Percentiles rank a stretch among this genome's conserved stretches.
These are phyloP conservation scores for Nomada ruficornis DNA, from an alignment of 2,888 invertebrate genomes.

Conservation along the genomic window DNA sequence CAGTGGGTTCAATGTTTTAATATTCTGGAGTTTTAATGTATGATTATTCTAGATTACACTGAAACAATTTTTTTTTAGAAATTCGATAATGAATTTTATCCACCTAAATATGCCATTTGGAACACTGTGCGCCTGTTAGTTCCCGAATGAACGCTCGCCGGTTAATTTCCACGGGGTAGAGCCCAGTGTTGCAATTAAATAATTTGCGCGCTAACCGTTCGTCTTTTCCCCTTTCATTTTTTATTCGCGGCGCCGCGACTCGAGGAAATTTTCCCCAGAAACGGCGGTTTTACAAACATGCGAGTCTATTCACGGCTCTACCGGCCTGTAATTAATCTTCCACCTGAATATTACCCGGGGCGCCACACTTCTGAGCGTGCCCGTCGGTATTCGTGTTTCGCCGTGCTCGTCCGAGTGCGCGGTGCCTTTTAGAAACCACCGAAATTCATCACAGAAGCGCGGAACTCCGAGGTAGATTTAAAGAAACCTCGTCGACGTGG, in stretches of 20 bases:
- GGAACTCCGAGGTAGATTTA: neutral
- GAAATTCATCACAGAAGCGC: slow-evolving; percentile 15
- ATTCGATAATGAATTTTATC: too few relatives aligned
- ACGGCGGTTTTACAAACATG: slow-evolving; percentile 46
- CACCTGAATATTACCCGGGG: slow-evolving; percentile 64
- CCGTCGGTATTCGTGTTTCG: slow-evolving; percentile 39
- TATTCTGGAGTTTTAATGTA: too few relatives aligned
- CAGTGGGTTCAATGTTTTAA: too few relatives aligned
- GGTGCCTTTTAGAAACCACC: slow-evolving; percentile 7
- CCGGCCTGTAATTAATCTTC: slow-evolving; percentile 63
- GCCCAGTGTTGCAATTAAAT: slow-evolving; percentile 12
- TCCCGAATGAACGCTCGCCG: neutral
- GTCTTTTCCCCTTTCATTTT: neutral
- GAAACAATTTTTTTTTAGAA: too few relatives aligned
- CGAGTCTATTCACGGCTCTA: slow-evolving; percentile 57
- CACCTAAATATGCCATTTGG: too few relatives aligned
- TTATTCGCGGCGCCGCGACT: slow-evolving; percentile 25
- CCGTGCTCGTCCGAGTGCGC: slow-evolving; percentile 32
- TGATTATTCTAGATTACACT: too few relatives aligned
- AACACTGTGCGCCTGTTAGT: neutral
- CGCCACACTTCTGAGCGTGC: slow-evolving; percentile 44
- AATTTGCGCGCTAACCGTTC: slow-evolving; percentile 6
- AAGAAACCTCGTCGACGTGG: neutral
- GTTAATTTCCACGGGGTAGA: slow-evolving; percentile 10
- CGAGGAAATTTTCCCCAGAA: slow-evolving; percentile 38